Conservation (phyloP, 2,888 invertebrate species). For the Mechanitis mazaeus region DNA sequence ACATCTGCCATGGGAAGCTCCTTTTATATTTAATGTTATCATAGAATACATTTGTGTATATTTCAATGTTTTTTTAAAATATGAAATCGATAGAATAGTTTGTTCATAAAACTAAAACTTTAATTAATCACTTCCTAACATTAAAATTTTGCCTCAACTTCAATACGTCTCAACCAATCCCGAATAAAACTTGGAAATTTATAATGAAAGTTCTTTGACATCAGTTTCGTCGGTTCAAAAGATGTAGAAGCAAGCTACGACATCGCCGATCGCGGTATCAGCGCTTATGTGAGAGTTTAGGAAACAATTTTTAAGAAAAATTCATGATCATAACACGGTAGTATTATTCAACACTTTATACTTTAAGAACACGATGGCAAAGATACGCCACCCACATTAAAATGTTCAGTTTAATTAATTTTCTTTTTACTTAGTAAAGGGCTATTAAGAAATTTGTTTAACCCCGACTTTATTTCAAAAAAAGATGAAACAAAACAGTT, state of each 20-base stretch:
- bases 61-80: too few species aligned
- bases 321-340: constrained; percentile 4
- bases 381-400: constrained; percentile 1
- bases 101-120: constrained; percentile 21
- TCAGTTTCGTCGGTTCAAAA: constrained; percentile 28
- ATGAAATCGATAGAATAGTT: not conserved
- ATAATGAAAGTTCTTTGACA: constrained; percentile 31
- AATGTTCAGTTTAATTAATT: constrained; percentile 22
- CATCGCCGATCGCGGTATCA: constrained; percentile 25
- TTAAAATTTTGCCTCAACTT: constrained; percentile 28
- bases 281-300: constrained; percentile 25
- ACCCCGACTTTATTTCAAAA: constrained; percentile 44
- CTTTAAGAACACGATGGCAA: constrained; percentile 9
- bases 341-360: constrained; percentile 16
- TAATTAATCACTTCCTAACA: constrained; percentile 27
- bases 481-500: constrained; percentile 44
- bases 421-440: constrained; percentile 22
- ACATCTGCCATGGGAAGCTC: too few species aligned
- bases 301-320: constrained; percentile 16
- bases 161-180: constrained; percentile 29
- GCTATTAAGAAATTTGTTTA: constrained; percentile 44
- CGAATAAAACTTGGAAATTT: constrained; percentile 31
- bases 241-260: constrained; percentile 26
- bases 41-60: too few species aligned
- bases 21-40: too few species aligned